Conservation (phyloP, 2,797 vertebrate species). For the Phrynocephalus guinanensis region DNA sequence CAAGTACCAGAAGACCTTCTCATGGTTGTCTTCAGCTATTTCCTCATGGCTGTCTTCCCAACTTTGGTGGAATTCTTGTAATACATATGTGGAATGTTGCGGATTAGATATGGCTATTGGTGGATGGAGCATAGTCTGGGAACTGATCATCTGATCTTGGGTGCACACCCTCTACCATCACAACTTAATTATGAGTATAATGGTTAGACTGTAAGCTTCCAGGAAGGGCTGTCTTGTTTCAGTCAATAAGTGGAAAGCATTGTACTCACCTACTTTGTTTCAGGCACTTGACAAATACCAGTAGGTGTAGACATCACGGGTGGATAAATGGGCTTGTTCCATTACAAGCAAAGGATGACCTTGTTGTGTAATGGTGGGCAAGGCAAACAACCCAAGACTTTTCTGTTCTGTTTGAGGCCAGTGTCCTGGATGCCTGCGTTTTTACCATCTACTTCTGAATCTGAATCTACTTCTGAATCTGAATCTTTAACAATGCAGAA, state of each 20-base stretch:
- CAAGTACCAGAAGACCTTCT: too few relatives aligned
- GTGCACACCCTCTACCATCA: background rate
- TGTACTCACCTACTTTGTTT: background rate
- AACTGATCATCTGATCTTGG: background rate
- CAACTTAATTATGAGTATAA: background rate
- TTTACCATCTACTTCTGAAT: background rate
- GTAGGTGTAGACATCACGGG: background rate
- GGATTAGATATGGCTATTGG: background rate
- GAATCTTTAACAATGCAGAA: background rate
- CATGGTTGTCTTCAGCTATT: background rate
- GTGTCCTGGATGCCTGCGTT: background rate
- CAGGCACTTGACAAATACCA: background rate
- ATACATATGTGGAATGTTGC: background rate
- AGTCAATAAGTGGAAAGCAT: background rate
- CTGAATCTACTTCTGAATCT: background rate
- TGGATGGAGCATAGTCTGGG: background rate
- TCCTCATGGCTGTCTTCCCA: background rate
- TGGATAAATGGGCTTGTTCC: background rate
- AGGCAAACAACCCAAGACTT: background rate
- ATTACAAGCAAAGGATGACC: background rate
- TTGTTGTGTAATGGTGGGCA: background rate
- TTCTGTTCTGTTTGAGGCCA: background rate
- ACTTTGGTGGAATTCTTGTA: background rate
- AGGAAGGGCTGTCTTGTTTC: background rate
- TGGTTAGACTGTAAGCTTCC: background rate